Conservation (phyloP, 2,113 vertebrate species). For the Ctenodactylus gundi region DNA sequence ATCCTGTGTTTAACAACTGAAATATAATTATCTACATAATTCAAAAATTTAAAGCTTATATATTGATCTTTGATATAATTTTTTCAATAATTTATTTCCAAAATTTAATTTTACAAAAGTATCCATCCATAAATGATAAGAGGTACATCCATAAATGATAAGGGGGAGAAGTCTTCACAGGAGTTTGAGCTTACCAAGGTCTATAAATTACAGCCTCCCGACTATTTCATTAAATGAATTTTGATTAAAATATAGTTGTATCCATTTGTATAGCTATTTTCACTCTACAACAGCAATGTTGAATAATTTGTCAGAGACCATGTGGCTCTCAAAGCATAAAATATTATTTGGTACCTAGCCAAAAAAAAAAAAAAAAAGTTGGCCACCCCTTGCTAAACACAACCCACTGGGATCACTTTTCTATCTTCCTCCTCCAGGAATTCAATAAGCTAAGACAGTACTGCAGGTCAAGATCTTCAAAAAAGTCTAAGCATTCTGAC, state of each 20-base stretch:
- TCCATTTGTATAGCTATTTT: not conserved
- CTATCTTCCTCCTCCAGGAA: not conserved
- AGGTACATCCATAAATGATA: not conserved
- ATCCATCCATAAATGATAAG: not conserved
- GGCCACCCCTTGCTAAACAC: not conserved
- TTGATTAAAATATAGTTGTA: not conserved
- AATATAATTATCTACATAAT: not conserved
- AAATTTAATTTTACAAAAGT: not conserved
- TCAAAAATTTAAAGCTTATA: not conserved
- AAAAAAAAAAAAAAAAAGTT: not conserved
- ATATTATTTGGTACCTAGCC: not conserved
- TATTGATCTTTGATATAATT: not conserved
- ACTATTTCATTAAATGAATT: conserved; percentile 18
- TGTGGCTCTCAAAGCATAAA: conserved; percentile 2
- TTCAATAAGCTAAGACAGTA: not conserved
- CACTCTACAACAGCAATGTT: not conserved
- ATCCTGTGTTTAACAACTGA: not conserved
- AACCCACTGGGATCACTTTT: not conserved
- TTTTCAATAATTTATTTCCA: conserved; percentile 20
- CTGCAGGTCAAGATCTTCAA: not conserved
- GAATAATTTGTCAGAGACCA: not conserved
- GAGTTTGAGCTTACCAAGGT: not conserved
- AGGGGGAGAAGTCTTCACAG: not conserved
- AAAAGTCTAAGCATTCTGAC: not conserved
- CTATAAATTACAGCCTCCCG: not conserved